Percentiles rank a stretch among this genome's conserved stretches.
Evolutionary conservation across 2,113 vertebrate species (phyloP).

Genomic region (Alosa alosa): DNA sequence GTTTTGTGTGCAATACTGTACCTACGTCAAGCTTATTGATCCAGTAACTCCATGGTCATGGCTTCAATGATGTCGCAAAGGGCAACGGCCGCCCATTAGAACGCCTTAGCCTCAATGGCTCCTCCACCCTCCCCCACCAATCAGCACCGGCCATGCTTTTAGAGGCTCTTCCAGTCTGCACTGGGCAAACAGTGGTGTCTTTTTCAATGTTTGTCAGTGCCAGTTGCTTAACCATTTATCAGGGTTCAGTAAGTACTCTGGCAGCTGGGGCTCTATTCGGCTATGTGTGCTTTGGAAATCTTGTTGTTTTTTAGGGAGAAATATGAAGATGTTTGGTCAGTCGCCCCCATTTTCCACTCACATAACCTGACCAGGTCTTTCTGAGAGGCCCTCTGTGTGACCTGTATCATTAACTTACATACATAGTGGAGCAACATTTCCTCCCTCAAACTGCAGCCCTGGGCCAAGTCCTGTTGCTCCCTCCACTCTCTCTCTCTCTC

Average conservation of each 20-base stretch:
- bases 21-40: not conserved
- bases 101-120: constrained; percentile 54
- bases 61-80: constrained; percentile 43
- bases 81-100: constrained; percentile 61
- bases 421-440: constrained; percentile 41
- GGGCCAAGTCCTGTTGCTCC: not conserved
- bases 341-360: not conserved
- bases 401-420: constrained; percentile 7
- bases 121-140: constrained; percentile 68
- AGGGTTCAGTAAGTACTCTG: constrained; percentile 63
- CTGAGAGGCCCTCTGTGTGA: constrained; percentile 23
- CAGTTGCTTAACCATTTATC: constrained; percentile 77
- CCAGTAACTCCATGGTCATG: constrained; percentile 27
- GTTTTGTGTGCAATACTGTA: constrained; percentile 9
- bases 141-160: constrained; percentile 71
- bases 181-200: constrained; percentile 72
- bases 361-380: not conserved
- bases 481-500: constrained; percentile 29
- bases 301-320: not conserved
- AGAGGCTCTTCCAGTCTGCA: constrained; percentile 62
- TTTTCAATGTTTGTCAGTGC: constrained; percentile 72
- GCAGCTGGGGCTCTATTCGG: constrained; percentile 64
- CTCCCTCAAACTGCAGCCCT: constrained; percentile 31
- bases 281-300: constrained; percentile 49
- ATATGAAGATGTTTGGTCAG: constrained; percentile 1